A percentile compares a stretch with the other conserved stretches of the same genome.
Conservation (phyloP, 2,888 invertebrate species). For the Mystacides longicornis region DNA sequence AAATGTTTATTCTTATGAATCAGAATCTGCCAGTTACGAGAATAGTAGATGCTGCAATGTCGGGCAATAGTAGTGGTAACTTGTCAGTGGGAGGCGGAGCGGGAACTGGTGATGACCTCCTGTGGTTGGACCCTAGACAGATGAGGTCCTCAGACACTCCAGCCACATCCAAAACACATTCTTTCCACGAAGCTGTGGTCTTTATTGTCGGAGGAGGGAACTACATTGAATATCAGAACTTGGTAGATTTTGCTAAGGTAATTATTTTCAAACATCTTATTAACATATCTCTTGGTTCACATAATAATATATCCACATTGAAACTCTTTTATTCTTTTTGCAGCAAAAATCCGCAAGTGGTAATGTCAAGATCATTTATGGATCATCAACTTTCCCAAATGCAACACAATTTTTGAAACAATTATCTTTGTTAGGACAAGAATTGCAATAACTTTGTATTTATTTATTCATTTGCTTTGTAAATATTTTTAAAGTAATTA, state of each 20-base stretch:
- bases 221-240: constrained; percentile 99
- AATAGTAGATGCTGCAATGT: constrained; percentile 67
- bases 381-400: constrained; percentile 89
- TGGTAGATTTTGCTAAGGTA: constrained; percentile 89
- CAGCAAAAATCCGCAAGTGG: constrained; percentile 62
- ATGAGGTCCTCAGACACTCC: constrained; percentile 62
- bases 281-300: too few relatives aligned
- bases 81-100: constrained; percentile 79
- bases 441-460: constrained; percentile 52
- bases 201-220: constrained; percentile 92
- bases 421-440: constrained; percentile 69
- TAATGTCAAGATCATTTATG: constrained; percentile 83
- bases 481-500: too few relatives aligned
- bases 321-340: constrained; percentile 31
- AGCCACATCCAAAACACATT: constrained; percentile 55
- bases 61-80: constrained; percentile 77
- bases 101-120: constrained; percentile 77
- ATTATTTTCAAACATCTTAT: neutral
- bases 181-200: constrained; percentile 83
- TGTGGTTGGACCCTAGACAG: constrained; percentile 94
- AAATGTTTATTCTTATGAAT: constrained; percentile 18
- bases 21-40: constrained; percentile 92
- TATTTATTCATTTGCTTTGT: too few relatives aligned
- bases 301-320: neutral
- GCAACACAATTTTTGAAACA: constrained; percentile 93